phyloP scores from a whole-genome alignment of 2,797 vertebrate genomes.

The Lycodopsis pacificus region DNA sequence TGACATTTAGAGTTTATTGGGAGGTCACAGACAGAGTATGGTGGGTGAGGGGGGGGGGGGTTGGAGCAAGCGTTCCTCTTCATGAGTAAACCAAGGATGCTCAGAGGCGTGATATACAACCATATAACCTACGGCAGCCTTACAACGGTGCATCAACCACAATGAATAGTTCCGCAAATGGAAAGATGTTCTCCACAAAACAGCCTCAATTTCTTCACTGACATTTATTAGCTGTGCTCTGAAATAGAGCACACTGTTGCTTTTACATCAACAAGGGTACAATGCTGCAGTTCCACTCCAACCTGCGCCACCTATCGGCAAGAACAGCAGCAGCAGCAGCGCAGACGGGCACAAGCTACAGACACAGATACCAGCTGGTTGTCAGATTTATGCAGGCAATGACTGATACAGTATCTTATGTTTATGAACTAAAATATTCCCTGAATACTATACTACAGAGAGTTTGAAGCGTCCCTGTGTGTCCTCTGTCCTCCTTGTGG shows the following conservation, averaged over 20 bases:
- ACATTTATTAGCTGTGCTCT: too few species aligned
- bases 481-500: not conserved
- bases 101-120: not conserved
- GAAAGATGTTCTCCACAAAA: conserved; percentile 22
- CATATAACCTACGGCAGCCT: not conserved
- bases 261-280: not conserved
- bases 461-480: not conserved
- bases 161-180: conserved; percentile 5
- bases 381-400: conserved; percentile 4
- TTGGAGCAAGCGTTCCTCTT: conserved; percentile 7
- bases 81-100: conserved; percentile 25
- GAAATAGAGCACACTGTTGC: too few species aligned
- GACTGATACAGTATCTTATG: not conserved
- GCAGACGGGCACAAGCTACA: not conserved
- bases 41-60: not conserved
- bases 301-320: not conserved
- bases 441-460: not conserved
- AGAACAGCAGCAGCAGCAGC: conserved; percentile 13
- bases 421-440: not conserved
- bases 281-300: not conserved
- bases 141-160: conserved; percentile 15
- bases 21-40: not conserved
- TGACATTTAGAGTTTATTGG: conserved; percentile 6
- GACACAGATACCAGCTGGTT: not conserved
- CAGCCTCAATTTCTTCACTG: not conserved